phyloP scores from a whole-genome alignment of 2,888 invertebrate species.

The Phaonia tiefii region DNA sequence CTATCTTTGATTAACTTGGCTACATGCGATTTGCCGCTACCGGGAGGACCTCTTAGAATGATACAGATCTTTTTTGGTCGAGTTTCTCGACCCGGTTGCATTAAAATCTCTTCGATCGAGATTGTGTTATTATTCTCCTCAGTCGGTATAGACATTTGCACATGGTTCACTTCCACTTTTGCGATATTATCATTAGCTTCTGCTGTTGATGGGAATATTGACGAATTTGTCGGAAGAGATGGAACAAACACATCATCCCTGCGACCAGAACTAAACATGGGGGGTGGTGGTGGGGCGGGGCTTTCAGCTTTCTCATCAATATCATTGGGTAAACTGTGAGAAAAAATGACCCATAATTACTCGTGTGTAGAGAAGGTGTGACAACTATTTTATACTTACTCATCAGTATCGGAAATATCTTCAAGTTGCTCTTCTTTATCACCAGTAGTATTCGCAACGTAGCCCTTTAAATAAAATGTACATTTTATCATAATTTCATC shows the following conservation, averaged over 20 bases:
- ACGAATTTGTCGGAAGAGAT: conserved; percentile 23
- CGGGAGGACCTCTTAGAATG: conserved; percentile 95
- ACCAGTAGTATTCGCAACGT: conserved; percentile 36
- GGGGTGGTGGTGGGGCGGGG: conserved; percentile 67
- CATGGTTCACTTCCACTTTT: conserved; percentile 67
- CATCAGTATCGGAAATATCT: conserved; percentile 77
- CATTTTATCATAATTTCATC: conserved; percentile 33
- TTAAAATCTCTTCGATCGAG: conserved; percentile 91
- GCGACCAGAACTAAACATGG: conserved; percentile 61
- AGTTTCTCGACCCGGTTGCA: conserved; percentile 88
- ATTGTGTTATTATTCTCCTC: conserved; percentile 81
- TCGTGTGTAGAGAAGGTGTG: not conserved
- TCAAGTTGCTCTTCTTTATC: conserved; percentile 73
- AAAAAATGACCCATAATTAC: too few relatives aligned
- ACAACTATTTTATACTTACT: conserved; percentile 76
- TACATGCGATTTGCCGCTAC: conserved; percentile 95
- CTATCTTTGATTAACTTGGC: conserved; percentile 92
- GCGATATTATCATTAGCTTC: conserved; percentile 71
- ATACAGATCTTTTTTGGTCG: conserved; percentile 91
- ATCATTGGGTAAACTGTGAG: conserved; percentile 36
- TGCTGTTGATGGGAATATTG: conserved; percentile 75
- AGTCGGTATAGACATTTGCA: conserved; percentile 73
- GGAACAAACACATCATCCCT: not conserved
- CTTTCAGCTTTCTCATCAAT: conserved; percentile 29
- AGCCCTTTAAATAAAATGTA: conserved; percentile 54